These are phyloP conservation scores for Tympanoctomys barrerae DNA, from an alignment of 2,797 vertebrate genomes.

Conservation along the genomic window DNA sequence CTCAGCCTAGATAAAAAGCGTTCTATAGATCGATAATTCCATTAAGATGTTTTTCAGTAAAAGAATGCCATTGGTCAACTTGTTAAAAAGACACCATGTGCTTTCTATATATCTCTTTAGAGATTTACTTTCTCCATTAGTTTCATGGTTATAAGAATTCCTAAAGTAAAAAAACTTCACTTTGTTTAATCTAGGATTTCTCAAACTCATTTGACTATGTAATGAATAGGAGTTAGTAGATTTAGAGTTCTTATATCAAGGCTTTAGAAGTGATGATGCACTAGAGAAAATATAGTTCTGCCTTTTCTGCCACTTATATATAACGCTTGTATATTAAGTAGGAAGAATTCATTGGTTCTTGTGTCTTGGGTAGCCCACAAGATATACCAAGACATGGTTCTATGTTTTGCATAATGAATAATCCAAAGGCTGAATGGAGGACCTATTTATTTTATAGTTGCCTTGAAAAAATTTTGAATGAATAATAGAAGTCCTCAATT, in stretches of 20 bases:
- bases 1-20: neutral
- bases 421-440: neutral
- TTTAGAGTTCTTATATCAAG: neutral
- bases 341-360: neutral
- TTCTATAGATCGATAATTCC: neutral
- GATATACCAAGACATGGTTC: neutral
- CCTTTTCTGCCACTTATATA: neutral
- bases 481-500: neutral
- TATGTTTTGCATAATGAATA: neutral
- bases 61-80: neutral
- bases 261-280: neutral
- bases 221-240: neutral
- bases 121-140: neutral
- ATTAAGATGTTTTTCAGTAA: slow-evolving; percentile 11
- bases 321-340: neutral
- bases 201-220: neutral
- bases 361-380: neutral
- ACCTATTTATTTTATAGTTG: neutral
- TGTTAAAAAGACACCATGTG: neutral
- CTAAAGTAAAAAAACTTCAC: neutral
- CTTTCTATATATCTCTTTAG: neutral
- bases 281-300: neutral
- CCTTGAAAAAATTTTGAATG: neutral
- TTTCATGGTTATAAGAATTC: neutral
- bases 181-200: slow-evolving; percentile 1